Evolutionary conservation across 2,888 invertebrate species (phyloP).

Genomic region (Ctena decussata): DNA sequence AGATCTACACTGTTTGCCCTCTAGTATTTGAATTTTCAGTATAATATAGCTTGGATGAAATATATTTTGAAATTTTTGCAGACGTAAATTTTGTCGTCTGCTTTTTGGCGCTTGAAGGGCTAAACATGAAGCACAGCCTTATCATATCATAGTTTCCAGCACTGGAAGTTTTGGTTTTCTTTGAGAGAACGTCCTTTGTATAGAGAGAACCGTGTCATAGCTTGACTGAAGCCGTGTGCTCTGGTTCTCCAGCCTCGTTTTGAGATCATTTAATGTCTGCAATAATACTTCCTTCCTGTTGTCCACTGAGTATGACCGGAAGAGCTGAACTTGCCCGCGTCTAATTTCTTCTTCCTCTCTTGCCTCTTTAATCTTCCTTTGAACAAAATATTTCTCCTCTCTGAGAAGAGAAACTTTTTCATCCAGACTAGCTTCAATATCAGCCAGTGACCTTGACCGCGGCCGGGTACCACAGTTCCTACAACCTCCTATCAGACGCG

Average conservation of each 20-base stretch:
- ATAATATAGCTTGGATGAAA: too few relatives aligned
- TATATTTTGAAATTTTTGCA: too few relatives aligned
- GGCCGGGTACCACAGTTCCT: slow-evolving; percentile 4
- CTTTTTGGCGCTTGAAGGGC: too few relatives aligned
- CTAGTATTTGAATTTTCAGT: too few relatives aligned
- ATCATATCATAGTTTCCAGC: slow-evolving; percentile 27
- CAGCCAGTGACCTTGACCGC: slow-evolving; percentile 69
- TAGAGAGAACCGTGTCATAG: slow-evolving; percentile 75
- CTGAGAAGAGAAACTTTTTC: slow-evolving; percentile 89
- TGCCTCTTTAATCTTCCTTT: slow-evolving; percentile 87
- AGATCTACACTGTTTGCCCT: too few relatives aligned
- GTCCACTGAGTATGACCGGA: slow-evolving; percentile 70
- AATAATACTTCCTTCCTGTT: slow-evolving; percentile 74
- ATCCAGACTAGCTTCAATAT: slow-evolving; percentile 86
- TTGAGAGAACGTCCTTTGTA: slow-evolving; percentile 71
- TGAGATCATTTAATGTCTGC: slow-evolving; percentile 76
- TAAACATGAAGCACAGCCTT: too few relatives aligned
- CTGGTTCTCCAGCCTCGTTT: slow-evolving; percentile 77
- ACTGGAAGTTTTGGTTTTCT: slow-evolving; percentile 41
- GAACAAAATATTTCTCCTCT: slow-evolving; percentile 88
- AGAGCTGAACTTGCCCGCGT: slow-evolving; percentile 75
- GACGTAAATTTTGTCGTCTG: too few relatives aligned
- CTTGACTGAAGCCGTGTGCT: slow-evolving; percentile 76
- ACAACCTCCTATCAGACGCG: neutral
- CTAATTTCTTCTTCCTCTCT: slow-evolving; percentile 86